These are phyloP conservation scores for Hucho hucho DNA, from an alignment of 2,113 vertebrate species.

Conservation along the genomic window DNA sequence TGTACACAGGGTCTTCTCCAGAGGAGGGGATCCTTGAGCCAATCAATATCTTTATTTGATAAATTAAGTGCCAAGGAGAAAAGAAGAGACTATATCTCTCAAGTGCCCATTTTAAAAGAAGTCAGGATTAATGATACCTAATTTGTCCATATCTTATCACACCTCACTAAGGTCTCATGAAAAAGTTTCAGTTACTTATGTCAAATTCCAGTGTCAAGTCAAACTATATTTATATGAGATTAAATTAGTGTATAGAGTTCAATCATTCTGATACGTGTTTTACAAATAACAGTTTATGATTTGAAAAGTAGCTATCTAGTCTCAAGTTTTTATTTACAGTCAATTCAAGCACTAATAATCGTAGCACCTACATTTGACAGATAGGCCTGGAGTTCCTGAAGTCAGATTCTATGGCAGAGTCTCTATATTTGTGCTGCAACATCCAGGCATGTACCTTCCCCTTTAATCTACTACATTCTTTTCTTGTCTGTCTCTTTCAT, in stretches of 20 bases:
- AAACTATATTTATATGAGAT: too few relatives aligned
- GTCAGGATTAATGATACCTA: neutral
- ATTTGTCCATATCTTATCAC: too few relatives aligned
- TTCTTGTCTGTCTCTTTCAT: conserved; percentile 74
- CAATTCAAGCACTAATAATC: conserved; percentile 48
- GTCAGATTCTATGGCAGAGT: conserved; percentile 48
- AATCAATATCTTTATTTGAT: conserved; percentile 5
- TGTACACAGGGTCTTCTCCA: neutral
- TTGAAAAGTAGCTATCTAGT: conserved; percentile 35
- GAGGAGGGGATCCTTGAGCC: conserved; percentile 14
- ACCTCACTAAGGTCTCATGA: too few relatives aligned
- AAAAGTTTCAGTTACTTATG: too few relatives aligned
- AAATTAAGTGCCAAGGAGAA: conserved; percentile 13
- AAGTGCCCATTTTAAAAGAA: neutral
- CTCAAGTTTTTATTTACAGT: conserved; percentile 45
- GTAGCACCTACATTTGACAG: conserved; percentile 61
- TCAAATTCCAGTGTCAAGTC: too few relatives aligned
- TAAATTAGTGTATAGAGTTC: too few relatives aligned
- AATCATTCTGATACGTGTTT: too few relatives aligned
- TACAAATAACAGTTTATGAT: conserved; percentile 40
- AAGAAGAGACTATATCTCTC: neutral
- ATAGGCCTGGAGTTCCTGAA: neutral
- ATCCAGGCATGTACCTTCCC: conserved; percentile 55
- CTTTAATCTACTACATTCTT: conserved; percentile 72
- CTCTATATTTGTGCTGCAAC: conserved; percentile 56